Evolutionary conservation across 2,888 invertebrate species (phyloP).

Genomic region (Heliconius aoede): DNA sequence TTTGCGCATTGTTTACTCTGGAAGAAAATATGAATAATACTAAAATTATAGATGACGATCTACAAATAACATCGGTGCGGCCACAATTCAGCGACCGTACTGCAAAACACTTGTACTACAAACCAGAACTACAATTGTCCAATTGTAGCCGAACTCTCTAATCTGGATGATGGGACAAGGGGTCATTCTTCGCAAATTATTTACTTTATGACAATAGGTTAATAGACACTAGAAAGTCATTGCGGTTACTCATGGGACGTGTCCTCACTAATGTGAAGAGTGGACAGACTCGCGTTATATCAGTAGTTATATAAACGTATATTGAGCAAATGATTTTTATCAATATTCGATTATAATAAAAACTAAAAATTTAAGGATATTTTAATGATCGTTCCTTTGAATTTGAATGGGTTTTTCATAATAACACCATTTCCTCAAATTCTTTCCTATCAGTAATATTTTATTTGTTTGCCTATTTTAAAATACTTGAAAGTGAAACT

Average conservation of each 20-base stretch:
- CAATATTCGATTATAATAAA: neutral
- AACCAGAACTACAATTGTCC: slow-evolving; percentile 53
- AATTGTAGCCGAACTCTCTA: slow-evolving; percentile 55
- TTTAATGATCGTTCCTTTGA: neutral
- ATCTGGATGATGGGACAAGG: slow-evolving; percentile 71
- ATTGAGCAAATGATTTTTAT: neutral
- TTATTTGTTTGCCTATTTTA: neutral
- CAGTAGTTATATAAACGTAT: neutral
- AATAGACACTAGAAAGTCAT: slow-evolving; percentile 45
- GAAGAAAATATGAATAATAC: neutral
- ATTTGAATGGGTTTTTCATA: too few relatives aligned
- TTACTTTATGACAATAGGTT: slow-evolving; percentile 54
- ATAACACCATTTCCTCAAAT: too few relatives aligned
- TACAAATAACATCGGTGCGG: neutral
- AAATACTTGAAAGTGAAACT: slow-evolving; percentile 15
- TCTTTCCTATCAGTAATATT: too few relatives aligned
- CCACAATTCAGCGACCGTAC: neutral
- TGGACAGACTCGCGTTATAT: slow-evolving; percentile 7
- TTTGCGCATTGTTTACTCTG: neutral
- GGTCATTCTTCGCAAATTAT: slow-evolving; percentile 67
- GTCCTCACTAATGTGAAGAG: slow-evolving; percentile 9
- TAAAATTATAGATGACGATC: neutral
- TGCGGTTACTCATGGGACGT: slow-evolving; percentile 10
- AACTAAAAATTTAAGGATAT: neutral
- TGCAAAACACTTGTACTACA: slow-evolving; percentile 46